Percentiles rank a stretch among this genome's conserved stretches.
These are phyloP conservation scores for Alviniconcha strummeri DNA, from an alignment of 2,888 invertebrate genomes.

Conservation along the genomic window DNA sequence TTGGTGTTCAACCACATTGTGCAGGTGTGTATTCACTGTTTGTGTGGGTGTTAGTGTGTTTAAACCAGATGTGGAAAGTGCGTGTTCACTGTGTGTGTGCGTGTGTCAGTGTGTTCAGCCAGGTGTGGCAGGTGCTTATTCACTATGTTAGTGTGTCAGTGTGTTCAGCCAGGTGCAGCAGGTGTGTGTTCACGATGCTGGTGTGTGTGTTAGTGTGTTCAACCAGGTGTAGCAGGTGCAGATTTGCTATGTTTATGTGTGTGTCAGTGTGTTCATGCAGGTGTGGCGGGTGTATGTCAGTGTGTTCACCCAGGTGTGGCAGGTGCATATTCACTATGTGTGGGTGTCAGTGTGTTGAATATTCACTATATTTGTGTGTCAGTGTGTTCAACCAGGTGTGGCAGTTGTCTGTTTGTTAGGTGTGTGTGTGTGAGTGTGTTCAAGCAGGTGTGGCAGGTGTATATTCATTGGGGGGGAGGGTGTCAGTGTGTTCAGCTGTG, in stretches of 20 bases:
- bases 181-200: not conserved
- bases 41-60: slow-evolving; percentile 8
- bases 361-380: slow-evolving; percentile 25
- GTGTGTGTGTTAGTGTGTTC: not conserved
- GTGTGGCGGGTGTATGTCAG: not conserved
- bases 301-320: not conserved
- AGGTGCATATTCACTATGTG: not conserved
- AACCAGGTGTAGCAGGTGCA: not conserved
- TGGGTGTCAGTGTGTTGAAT: slow-evolving; percentile 49
- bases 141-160: slow-evolving; percentile 53
- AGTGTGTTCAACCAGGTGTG: not conserved
- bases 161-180: not conserved
- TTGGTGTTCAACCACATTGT: not conserved
- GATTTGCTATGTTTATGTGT: not conserved
- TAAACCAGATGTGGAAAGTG: slow-evolving; percentile 74
- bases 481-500: slow-evolving; percentile 74
- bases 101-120: slow-evolving; percentile 72
- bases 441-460: too few relatives aligned
- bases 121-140: slow-evolving; percentile 75
- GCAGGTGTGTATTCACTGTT: not conserved
- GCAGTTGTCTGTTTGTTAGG: not conserved
- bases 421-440: not conserved
- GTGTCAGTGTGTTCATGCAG: slow-evolving; percentile 16
- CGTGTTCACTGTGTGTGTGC: slow-evolving; percentile 71
- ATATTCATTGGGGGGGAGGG: too few relatives aligned